Evolutionary conservation across 2,888 invertebrate genomes (phyloP), one percentile per base, ranked within the genome.

Genomic region (Thymelicus sylvestris): DNA sequence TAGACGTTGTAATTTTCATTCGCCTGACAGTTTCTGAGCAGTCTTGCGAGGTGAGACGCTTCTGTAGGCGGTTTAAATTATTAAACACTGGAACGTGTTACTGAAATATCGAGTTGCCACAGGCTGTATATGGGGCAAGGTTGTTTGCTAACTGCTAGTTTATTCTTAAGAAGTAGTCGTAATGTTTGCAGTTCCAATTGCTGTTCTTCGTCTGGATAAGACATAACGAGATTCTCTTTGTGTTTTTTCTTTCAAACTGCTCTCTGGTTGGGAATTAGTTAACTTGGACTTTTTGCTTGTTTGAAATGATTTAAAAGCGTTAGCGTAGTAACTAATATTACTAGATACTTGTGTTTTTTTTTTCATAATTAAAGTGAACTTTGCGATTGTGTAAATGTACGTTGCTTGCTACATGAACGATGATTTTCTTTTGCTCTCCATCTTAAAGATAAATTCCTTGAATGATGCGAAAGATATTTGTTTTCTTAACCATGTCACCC

Each of bases 41-140:
- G 69, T 60, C 68, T 44, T 3, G 15, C 15, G 6, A 52, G 44
- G 31, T 31, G 31, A 44, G 50, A 61, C 66, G 70, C 61, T 60
- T 38, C 72, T 72, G 78, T 77, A 74, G 78, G 77, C 64, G 73
- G 74, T 73, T 79, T 86, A 83, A 85, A 87, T 87, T 83, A 86
- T 86, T 86, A 78, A 71, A 69, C 73, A 73, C 74, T 74, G 67
- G 64, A 70, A 60, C 69, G 70, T 67, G 74, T 72, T 47, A 63
- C 68, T 68, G 68, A 55, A 68, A 57, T 68, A 68, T 68, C 68
- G 55, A 68, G 44, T 44, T 31, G 55, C 68, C 39, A 47, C 55
- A 55, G 62, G 68, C 68, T 47, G 7, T 68, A 68, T 79, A 78
- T 79, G 71, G 81, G 76, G 67, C 81, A 83, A 82, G 81, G 80